Base-by-base conservation (phyloP, 2,888 invertebrate genomes). In the Bombylius discolor region DNA sequence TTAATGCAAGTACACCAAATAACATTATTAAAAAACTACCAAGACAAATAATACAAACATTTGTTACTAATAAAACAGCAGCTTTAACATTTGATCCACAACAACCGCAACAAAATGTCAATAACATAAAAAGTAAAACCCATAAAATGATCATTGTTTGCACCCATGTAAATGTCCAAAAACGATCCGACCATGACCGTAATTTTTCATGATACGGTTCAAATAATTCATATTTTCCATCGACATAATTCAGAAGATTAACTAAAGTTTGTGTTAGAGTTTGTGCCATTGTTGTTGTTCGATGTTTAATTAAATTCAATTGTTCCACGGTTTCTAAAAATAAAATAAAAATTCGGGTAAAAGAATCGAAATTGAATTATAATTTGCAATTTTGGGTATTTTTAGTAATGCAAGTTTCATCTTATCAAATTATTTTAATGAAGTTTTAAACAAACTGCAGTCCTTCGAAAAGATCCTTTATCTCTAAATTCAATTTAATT, bases 211-310 rank as follows among this genome's bases (percentile, higher is more conserved):
- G 72, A 42, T 67, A 56, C 5, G 72, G 71, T 51, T 70, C 64
- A 42, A 73, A 42, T 6, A 64, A 58, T 23, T 67, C 66, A 71
- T 72, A 74, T 42, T 65, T 67, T 47, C 68, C 65, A 53, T 68
- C 68, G 50, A 73, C 64, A 32, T 68, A 67, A 52, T 67, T 67
- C 31, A 74, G 61, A 60, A 73, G 54, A 5, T 65, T 66, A 50
- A 68, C 69, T 32, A 74, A 66, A 42, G 72, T 70, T 44, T 67
- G 65, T 44, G 72, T 71, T 47, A 74, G 60, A 64, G 68, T 65
- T 62, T 72, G 70, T 23, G 72, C 70, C 62, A 72, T 72, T 51
- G 71, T 70, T 53, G 71, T 70, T 5, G 72, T 70, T 56, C 69
- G 67, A 61, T 72, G 69, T 48, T 70, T 67, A 52, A 74, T 73